Percentiles rank a stretch among this genome's conserved stretches.
These are phyloP conservation scores for Penaeus chinensis DNA, from an alignment of 1,140 invertebrate species.

Conservation along the genomic window DNA sequence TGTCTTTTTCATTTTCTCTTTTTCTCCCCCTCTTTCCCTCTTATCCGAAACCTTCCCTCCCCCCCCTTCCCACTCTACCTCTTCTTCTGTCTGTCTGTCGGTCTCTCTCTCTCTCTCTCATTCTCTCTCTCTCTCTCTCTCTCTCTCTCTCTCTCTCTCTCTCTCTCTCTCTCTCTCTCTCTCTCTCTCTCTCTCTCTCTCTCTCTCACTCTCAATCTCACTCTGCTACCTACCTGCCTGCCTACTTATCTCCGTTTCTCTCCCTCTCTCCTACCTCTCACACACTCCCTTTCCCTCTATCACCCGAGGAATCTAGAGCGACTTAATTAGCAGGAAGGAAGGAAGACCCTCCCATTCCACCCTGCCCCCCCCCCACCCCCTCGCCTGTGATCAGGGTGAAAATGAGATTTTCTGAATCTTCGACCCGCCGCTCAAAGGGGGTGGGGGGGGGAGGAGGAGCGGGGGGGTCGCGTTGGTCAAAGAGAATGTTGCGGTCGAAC, in stretches of 20 bases:
- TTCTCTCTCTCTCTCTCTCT: not conserved
- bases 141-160: not conserved
- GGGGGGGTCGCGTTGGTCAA: too few species aligned
- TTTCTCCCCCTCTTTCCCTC: too few species aligned
- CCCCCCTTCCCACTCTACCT: not conserved
- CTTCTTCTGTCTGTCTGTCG: constrained; percentile 6
- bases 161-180: not conserved
- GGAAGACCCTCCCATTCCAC: not conserved
- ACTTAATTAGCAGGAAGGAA: not conserved
- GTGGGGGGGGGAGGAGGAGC: too few species aligned
- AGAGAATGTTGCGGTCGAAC: too few species aligned
- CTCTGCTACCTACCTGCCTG: not conserved
- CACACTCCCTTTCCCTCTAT: not conserved
- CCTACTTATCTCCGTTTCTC: not conserved
- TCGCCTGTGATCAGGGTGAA: too few species aligned
- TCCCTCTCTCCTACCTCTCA: not conserved
- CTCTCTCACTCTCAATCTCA: not conserved
- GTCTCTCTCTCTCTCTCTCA: constrained; percentile 8
- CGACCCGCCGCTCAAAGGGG: too few species aligned
- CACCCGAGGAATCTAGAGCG: too few species aligned
- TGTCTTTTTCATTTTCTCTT: not conserved
- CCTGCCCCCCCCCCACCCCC: not conserved
- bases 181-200: not conserved
- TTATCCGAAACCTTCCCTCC: not conserved
- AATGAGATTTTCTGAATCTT: too few species aligned